phyloP scores from a whole-genome alignment of 2,113 vertebrate genomes.

The Elgaria multicarinata region DNA sequence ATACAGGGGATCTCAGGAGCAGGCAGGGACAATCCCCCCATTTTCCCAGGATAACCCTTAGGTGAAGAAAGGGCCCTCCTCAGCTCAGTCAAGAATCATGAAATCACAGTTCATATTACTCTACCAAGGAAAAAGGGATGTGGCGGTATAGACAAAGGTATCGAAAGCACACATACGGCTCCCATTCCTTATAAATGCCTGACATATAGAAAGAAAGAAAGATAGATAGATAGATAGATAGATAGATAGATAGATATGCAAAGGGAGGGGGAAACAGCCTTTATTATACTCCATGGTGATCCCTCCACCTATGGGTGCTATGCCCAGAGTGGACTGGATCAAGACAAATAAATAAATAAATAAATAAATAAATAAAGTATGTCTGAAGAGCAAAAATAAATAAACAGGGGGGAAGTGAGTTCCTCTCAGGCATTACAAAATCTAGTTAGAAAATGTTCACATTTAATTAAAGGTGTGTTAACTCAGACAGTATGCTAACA shows the following conservation, averaged over 20 bases:
- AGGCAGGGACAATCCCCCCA: too few species aligned
- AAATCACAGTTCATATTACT: background rate
- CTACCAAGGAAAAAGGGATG: background rate
- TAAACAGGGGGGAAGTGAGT: background rate
- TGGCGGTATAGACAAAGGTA: too few species aligned
- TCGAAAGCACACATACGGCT: too few species aligned
- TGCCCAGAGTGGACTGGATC: background rate
- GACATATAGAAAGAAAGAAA: too few species aligned
- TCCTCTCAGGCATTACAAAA: background rate
- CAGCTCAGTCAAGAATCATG: background rate
- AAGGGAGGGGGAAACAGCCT: background rate
- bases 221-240: too few species aligned
- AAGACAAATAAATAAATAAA: background rate
- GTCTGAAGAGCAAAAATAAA: background rate
- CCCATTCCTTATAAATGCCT: background rate
- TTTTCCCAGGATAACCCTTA: too few species aligned
- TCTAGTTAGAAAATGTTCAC: background rate
- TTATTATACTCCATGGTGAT: background rate
- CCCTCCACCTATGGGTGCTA: background rate
- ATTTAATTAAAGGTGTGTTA: background rate
- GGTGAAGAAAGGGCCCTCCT: too few species aligned
- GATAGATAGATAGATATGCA: background rate
- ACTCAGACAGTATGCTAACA: background rate
- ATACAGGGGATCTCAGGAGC: too few species aligned
- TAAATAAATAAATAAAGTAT: too few species aligned